Base-by-base conservation (phyloP, 2,797 vertebrate species). In the Rhynchotus rufescens region DNA sequence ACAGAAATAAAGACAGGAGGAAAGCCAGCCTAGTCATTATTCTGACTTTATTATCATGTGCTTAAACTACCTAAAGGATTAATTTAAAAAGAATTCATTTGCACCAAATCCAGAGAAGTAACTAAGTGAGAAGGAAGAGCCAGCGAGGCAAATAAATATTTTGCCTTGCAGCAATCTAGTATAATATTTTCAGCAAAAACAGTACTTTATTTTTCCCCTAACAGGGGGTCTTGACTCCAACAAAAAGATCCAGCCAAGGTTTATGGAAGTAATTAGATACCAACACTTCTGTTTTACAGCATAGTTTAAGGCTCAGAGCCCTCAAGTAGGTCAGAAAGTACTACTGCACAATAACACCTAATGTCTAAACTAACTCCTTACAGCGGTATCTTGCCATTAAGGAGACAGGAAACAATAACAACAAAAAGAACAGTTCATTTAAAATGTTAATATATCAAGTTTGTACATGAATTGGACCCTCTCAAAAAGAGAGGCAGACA, bases 241-340 rank as follows among this genome's bases (percentile, higher is more conserved):
- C 5, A 19, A 94, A 93, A 96, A 96, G 96, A 97, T 85, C 87
- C 93, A 62, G 36, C 87, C 91, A 93, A 96, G 93, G 96, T 97
- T 98, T 97, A 97, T 96, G 95, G 95, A 95, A 91, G 96, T 96
- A 97, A 98, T 98, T 97, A 97, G 96, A 96, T 61, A 94, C 89
- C 95, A 93, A 93, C 95, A 92, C 90, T 97, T 94, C 93, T 82
- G 75, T 83, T 97, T 97, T 96, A 97, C 74, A 79, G 57, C 78
- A 61, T 2, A 66, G 92, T 93, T 97, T 93, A 94, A 94, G 93
- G 92, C 91, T 88, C 86, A 32, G 88, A 67, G 96, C 95, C 92
- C 94, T 86, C 84, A 93, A 94, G 86, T 69, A 96, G 66, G 84
- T 85, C 88, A 96, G 83, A 56, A 69, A 92, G 71, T 52, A 81